phyloP scores from a whole-genome alignment of 2,113 vertebrate genomes.

The Typhlomys cinereus region DNA sequence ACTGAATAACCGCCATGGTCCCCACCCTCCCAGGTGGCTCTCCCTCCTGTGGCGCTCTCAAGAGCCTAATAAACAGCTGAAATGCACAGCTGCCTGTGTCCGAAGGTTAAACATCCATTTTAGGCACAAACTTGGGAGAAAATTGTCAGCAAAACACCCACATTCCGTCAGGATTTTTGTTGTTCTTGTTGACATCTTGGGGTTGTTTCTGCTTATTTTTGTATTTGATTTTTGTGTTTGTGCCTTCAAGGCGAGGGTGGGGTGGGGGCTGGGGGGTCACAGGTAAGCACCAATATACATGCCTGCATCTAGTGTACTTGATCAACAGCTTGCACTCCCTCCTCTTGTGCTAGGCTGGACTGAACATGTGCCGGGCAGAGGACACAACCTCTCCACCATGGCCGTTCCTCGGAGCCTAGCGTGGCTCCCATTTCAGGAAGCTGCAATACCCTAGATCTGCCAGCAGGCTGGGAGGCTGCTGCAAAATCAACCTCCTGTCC shows the following conservation, averaged over 20 bases:
- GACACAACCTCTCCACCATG: neutral
- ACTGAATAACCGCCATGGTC: neutral
- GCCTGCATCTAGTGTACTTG: neutral
- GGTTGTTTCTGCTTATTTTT: neutral
- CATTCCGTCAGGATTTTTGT: neutral
- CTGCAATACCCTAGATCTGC: neutral
- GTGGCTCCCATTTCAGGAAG: neutral
- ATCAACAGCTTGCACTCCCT: neutral
- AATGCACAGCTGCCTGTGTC: too few species aligned
- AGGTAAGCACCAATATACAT: neutral
- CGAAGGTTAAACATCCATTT: neutral
- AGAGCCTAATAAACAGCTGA: neutral
- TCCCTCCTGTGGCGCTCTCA: too few species aligned
- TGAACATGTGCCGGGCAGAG: too few species aligned
- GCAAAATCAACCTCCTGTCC: neutral
- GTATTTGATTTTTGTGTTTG: neutral
- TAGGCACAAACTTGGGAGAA: neutral
- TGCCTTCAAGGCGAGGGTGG: neutral
- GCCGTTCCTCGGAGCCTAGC: neutral
- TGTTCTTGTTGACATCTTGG: neutral
- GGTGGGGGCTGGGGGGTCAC: neutral
- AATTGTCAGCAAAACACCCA: neutral
- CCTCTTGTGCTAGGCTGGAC: neutral
- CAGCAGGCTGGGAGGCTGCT: neutral
- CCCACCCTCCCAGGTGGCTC: neutral